Base-by-base conservation (phyloP, 23 tunicate species). In the Corella eumyota region DNA sequence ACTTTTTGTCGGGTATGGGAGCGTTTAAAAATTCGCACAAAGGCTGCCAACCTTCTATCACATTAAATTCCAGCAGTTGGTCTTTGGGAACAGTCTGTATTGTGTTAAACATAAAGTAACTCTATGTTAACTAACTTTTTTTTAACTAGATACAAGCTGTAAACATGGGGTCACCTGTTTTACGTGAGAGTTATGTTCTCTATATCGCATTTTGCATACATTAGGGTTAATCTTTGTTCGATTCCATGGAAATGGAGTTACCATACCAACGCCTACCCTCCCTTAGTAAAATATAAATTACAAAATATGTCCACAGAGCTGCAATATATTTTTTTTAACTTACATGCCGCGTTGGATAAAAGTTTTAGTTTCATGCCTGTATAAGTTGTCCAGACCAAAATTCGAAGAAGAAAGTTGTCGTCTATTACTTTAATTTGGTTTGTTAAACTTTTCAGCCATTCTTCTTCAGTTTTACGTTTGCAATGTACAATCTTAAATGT, bases 401-500 rank as follows among this genome's bases (percentile, higher is more conserved):
- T 6, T 27, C 77, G 44, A n/a, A 24, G 7, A 15, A 47, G 6
- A 3, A 11, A 22, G 5, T 66, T 25, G 30, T 45, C 27, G 3
- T 24, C 9, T 9, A 57, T 19, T 2, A 59, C 36, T 13, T 32
- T 9, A 31, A 66, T 48, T 66, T 75, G 82, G 3, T 45, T 66
- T 15, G 22, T 25, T 3, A 56, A 24, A 52, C 73, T 65, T 35
- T 45, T 24, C 4, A 21, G 73, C 82, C 82, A 75, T 17, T 40
- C 59, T 22, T 57, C 73, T 3, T 75, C 82, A 13, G 82, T 66
- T 45, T 45, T 21, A 30, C 73, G 46, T 55, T 75, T 73, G 31
- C 56, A 66, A 50, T 75, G 82, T 25, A 75, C 22, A 19, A 75
- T 30, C 82, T 74, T 6, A 36, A 64, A 64, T 23, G 19, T 6